phyloP scores from a whole-genome alignment of 2,113 vertebrate species.

The Mus pahari region DNA sequence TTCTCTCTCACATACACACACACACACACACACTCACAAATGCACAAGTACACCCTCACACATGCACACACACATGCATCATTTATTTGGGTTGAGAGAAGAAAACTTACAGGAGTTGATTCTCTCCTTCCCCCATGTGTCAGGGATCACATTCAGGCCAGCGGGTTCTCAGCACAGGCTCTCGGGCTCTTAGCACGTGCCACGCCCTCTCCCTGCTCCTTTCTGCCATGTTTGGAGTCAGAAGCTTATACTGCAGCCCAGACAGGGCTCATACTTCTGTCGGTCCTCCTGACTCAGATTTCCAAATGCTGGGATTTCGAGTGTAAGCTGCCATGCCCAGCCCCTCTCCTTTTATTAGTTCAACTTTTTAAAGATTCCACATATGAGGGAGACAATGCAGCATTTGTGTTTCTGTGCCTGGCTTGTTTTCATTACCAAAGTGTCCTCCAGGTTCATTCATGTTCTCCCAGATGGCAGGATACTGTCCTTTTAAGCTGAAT shows the following conservation, averaged over 20 bases:
- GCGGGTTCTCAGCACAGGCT: too few relatives aligned
- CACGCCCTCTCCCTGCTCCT: neutral
- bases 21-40: too few relatives aligned
- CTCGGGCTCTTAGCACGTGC: too few relatives aligned
- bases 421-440: neutral
- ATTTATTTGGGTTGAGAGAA: neutral
- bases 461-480: neutral
- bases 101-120: neutral
- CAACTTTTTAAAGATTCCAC: neutral
- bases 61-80: neutral
- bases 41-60: neutral
- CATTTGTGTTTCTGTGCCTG: neutral
- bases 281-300: neutral
- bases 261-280: neutral
- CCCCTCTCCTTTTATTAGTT: neutral
- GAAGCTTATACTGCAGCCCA: neutral
- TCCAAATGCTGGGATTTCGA: neutral
- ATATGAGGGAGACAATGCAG: neutral
- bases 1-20: too few relatives aligned
- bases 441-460: neutral
- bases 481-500: neutral
- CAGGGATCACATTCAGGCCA: neutral
- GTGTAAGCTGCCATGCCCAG: neutral
- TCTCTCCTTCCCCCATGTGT: neutral
- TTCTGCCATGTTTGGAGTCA: neutral